These are phyloP conservation scores for Dolichoris vasculosae DNA, from an alignment of 1,140 invertebrate genomes.

Conservation along the genomic window DNA sequence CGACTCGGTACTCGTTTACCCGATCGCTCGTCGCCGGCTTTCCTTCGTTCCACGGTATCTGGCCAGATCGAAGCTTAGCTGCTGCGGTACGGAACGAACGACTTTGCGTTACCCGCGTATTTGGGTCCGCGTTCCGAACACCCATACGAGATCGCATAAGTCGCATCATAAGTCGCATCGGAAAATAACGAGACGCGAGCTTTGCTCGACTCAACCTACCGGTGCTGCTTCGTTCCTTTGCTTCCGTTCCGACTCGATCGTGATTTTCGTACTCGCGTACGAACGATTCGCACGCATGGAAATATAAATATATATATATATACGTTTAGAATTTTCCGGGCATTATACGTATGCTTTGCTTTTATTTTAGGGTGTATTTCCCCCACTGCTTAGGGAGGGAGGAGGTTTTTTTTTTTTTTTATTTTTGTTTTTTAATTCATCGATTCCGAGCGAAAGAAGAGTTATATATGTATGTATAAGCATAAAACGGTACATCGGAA, in stretches of 20 bases:
- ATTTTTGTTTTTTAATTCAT: not conserved
- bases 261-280: not conserved
- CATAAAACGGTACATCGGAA: conserved; percentile 34
- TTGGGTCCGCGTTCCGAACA: too few species aligned
- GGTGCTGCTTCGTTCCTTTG: not conserved
- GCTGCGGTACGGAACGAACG: too few species aligned
- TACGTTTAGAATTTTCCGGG: conserved; percentile 10
- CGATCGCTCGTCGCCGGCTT: too few species aligned
- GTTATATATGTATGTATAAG: conserved; percentile 28
- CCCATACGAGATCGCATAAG: too few species aligned
- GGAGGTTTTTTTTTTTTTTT: not conserved
- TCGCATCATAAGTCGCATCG: too few species aligned
- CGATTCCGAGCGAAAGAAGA: conserved; percentile 41
- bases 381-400: not conserved
- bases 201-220: too few species aligned
- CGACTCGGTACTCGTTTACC: not conserved
- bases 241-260: not conserved
- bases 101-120: too few species aligned
- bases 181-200: too few species aligned
- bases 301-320: not conserved
- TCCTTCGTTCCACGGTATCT: too few species aligned
- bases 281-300: not conserved
- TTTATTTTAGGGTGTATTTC: too few species aligned
- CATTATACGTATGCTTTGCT: conserved; percentile 35
- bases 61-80: too few species aligned